These are phyloP conservation scores for Oreochromis spilurus DNA, from an alignment of 2,113 vertebrate species.

Conservation along the genomic window DNA sequence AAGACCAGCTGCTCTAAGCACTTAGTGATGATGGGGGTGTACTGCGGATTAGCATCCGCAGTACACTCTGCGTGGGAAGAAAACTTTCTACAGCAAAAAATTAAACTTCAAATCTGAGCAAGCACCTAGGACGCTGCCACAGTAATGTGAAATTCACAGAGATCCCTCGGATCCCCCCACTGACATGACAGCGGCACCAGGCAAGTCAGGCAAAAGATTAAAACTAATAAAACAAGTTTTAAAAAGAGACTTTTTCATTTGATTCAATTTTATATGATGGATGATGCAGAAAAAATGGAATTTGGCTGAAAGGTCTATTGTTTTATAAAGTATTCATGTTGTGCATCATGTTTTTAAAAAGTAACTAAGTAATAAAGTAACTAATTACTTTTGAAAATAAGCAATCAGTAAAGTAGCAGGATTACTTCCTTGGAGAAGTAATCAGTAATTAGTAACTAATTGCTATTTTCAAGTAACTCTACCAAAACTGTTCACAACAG, in stretches of 20 bases:
- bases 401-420: neutral
- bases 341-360: neutral
- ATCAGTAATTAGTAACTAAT: neutral
- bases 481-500: neutral
- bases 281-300: neutral
- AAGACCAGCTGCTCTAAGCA: no score
- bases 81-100: neutral
- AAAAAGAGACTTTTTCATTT: neutral
- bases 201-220: neutral
- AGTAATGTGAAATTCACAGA: neutral
- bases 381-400: neutral
- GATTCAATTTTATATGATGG: neutral
- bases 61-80: neutral
- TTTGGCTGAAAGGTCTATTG: neutral
- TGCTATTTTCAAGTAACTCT: neutral
- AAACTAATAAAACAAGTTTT: neutral
- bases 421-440: neutral
- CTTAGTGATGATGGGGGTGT: no score
- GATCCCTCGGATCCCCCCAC: neutral
- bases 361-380: neutral
- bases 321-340: neutral
- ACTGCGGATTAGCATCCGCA: neutral
- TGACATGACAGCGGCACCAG: neutral
- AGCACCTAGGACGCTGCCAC: neutral
- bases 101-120: neutral